Percentiles rank a stretch among this genome's conserved stretches.
Conservation (phyloP, 2,888 invertebrate species). For the Rotaria sp. region DNA sequence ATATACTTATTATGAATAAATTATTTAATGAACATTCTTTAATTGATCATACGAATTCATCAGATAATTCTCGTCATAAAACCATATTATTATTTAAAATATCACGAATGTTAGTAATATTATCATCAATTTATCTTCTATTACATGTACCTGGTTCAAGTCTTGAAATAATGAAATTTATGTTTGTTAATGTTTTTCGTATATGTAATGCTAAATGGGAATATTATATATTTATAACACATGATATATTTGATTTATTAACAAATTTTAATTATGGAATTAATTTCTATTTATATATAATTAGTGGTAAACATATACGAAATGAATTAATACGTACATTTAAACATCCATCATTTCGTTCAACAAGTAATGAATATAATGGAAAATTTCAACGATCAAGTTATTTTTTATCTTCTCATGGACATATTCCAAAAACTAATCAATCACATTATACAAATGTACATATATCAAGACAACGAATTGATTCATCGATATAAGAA, state of each 20-base stretch:
- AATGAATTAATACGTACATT: background rate
- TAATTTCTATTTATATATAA: conserved; percentile 19
- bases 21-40: conserved; percentile 7
- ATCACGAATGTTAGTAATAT: background rate
- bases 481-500: background rate
- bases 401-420: background rate
- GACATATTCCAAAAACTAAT: background rate
- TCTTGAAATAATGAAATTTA: background rate
- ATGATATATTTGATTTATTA: conserved; percentile 8
- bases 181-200: background rate
- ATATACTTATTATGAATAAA: conserved; percentile 8
- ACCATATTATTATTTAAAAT: background rate
- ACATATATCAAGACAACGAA: background rate
- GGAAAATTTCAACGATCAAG: conserved; percentile 16
- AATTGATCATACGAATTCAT: background rate
- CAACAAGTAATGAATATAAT: background rate
- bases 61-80: background rate
- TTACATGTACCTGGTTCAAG: conserved; percentile 22
- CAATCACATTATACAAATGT: background rate
- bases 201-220: background rate
- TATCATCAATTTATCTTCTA: background rate
- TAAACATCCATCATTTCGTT: background rate
- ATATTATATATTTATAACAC: background rate
- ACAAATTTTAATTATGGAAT: conserved; percentile 28
- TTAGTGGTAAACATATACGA: conserved; percentile 26